These are phyloP conservation scores for Torymus auratus DNA, from an alignment of 2,888 invertebrate genomes.

Conservation along the genomic window DNA sequence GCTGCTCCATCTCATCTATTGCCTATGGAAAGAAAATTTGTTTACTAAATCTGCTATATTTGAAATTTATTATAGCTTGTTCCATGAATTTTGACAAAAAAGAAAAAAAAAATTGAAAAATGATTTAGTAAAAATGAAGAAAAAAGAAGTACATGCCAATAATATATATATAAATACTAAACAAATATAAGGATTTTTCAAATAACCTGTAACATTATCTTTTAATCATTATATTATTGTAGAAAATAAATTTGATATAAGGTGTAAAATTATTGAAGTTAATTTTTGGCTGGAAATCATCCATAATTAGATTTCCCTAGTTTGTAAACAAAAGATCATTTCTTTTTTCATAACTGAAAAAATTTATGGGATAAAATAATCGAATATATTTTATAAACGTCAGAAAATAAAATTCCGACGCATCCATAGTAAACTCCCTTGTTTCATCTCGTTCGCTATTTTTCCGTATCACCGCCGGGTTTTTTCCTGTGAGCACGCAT, in stretches of 20 bases:
- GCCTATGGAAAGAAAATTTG: constrained; percentile 74
- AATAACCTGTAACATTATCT: not conserved
- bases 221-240: not conserved
- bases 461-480: constrained; percentile 16
- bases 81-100: too few relatives aligned
- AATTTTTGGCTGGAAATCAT: not conserved
- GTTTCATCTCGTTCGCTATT: constrained; percentile 28
- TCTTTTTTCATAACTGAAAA: not conserved
- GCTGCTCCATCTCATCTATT: constrained; percentile 82
- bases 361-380: not conserved
- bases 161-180: too few relatives aligned
- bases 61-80: too few relatives aligned
- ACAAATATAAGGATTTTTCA: too few relatives aligned
- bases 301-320: not conserved
- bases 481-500: constrained; percentile 25
- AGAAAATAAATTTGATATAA: not conserved
- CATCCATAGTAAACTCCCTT: constrained; percentile 47
- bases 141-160: too few relatives aligned
- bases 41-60: not conserved
- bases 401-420: constrained; percentile 48
- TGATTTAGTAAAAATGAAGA: too few relatives aligned
- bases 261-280: not conserved
- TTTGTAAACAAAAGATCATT: constrained; percentile 16
- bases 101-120: too few relatives aligned
- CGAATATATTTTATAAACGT: constrained; percentile 5